phyloP scores from a whole-genome alignment of 2,888 invertebrate genomes.

The Epirrhoe tristata region DNA sequence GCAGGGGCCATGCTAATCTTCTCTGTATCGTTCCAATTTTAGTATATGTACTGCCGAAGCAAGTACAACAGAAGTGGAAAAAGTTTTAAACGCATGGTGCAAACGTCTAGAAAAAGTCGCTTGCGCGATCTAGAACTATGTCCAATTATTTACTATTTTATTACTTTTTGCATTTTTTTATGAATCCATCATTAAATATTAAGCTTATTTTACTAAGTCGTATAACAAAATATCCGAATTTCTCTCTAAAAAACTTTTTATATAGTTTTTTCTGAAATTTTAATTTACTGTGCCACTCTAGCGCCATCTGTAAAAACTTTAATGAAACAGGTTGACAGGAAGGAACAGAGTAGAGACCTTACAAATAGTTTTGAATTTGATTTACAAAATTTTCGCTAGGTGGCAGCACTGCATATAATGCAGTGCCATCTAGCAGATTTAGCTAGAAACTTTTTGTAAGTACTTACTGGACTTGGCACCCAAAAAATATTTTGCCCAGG shows the following conservation, averaged over 20 bases:
- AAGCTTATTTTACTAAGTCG: background rate
- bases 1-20: constrained; percentile 61
- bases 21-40: constrained; percentile 67
- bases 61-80: constrained; percentile 57
- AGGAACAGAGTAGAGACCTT: background rate
- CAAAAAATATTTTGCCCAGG: too few species aligned
- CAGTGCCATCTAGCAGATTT: constrained; percentile 19
- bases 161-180: background rate
- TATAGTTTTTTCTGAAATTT: background rate
- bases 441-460: background rate
- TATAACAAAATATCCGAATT: background rate
- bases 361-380: background rate
- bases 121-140: constrained; percentile 42
- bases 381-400: constrained; percentile 2
- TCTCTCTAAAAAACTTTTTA: background rate
- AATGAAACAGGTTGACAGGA: background rate
- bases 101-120: constrained; percentile 12
- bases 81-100: background rate
- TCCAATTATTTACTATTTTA: background rate
- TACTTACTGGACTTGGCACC: background rate
- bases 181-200: background rate
- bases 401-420: constrained; percentile 13
- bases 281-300: background rate
- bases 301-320: constrained; percentile 16
- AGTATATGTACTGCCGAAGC: constrained; percentile 71